Base-by-base conservation (phyloP, 2,113 vertebrate species). In the Pungitius pungitius region DNA sequence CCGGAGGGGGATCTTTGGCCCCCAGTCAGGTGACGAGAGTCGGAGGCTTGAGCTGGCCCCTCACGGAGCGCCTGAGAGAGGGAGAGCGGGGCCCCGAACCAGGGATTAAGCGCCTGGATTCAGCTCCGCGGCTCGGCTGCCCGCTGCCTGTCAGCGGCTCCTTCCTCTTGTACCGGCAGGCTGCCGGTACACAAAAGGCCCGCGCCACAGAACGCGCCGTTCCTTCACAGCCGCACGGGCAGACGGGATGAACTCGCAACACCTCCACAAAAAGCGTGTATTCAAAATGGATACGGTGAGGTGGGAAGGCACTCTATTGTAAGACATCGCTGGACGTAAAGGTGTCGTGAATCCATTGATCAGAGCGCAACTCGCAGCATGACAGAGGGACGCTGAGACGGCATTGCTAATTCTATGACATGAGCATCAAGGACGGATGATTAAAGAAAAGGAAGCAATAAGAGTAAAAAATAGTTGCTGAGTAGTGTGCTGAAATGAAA, bases 21-120 rank as follows among this genome's bases (percentile, higher is more conserved):
- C n/a, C n/a, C n/a, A n/a, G n/a, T 90, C 83, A 85, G 88, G 84
- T 88, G 85, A 82, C 63, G 56, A 54, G 81, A 86, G 82, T 89
- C 84, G 75, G 80, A 60, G 78, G 75, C 85, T 86, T n/a, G 85
- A 90, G 87, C 82, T 87, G 84, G 85, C 78, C 33, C 33, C 30
- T 0, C 81, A 37, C 49, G 62, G 84, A 85, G 82, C 71, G 49
- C 67, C 77, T 79, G 78, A 90, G 85, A 87, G 79, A 63, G 30
- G 58, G 71, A 85, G 85, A 84, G 77, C 69, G 69, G 61, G 78
- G 84, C 81, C 30, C n/a, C 89, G 90, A 94, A 92, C 89, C 83
- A 86, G 81, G 90, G 88, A 92, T 91, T 90, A 93, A 93, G 91
- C 43, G 39, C 52, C n/a, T 66, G 89, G 92, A 90, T 92, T 93